Evolutionary conservation across 2,888 invertebrate species (phyloP).

Genomic region (Oeneis ivallda): DNA sequence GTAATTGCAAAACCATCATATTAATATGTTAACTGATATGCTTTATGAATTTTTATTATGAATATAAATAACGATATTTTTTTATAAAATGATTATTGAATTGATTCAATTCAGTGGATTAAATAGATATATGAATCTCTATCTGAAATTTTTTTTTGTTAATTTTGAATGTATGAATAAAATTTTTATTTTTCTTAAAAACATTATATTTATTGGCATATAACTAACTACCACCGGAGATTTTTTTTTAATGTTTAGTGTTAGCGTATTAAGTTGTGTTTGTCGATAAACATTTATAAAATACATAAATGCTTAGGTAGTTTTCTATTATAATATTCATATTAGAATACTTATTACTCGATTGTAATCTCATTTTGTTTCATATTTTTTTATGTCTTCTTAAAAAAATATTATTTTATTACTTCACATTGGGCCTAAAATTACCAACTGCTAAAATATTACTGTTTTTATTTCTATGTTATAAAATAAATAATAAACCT

Average conservation of each 20-base stretch:
- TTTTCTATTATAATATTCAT: slow-evolving; percentile 36
- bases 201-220: slow-evolving; percentile 28
- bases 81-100: slow-evolving; percentile 15
- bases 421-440: slow-evolving; percentile 39
- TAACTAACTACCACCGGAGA: slow-evolving; percentile 35
- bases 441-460: not conserved
- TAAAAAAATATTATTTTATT: slow-evolving; percentile 39
- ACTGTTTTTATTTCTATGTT: slow-evolving; percentile 23
- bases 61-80: not conserved
- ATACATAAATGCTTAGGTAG: slow-evolving; percentile 35
- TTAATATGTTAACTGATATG: not conserved
- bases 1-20: not conserved
- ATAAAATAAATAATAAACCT: slow-evolving; percentile 41
- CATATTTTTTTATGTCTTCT: slow-evolving; percentile 43
- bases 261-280: slow-evolving; percentile 40
- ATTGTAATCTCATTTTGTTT: slow-evolving; percentile 69
- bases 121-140: slow-evolving; percentile 50
- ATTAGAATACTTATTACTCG: slow-evolving; percentile 51
- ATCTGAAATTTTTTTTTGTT: slow-evolving; percentile 39
- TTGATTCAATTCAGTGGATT: slow-evolving; percentile 39
- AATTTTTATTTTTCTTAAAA: slow-evolving; percentile 32
- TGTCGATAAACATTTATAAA: slow-evolving; percentile 35
- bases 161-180: slow-evolving; percentile 34
- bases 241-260: slow-evolving; percentile 41
- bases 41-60: slow-evolving; percentile 7